These are phyloP conservation scores for Neodon shergylaensis DNA, from an alignment of 2,113 vertebrate species.

Conservation along the genomic window DNA sequence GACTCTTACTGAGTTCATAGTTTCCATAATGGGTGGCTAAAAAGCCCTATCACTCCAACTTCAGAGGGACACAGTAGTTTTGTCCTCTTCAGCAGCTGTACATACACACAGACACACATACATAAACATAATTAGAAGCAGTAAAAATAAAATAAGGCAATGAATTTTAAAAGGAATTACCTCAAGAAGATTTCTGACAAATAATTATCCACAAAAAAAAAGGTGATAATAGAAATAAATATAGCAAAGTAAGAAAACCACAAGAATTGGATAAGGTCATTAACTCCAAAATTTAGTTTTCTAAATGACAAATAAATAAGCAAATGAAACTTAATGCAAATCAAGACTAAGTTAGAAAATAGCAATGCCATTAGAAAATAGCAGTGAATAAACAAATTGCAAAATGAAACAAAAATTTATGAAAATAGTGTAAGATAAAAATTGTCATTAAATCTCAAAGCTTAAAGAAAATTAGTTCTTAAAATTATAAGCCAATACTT, in stretches of 20 bases:
- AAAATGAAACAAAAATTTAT: not conserved
- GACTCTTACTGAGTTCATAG: not conserved
- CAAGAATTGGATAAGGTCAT: not conserved
- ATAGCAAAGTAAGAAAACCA: not conserved
- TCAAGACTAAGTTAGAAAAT: not conserved
- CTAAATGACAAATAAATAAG: not conserved
- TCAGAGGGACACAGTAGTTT: not conserved
- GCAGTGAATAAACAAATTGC: not conserved
- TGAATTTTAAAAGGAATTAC: not conserved
- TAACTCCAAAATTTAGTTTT: not conserved
- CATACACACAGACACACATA: not conserved
- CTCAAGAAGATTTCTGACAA: slow-evolving; percentile 2
- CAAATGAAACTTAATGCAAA: not conserved
- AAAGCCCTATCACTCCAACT: not conserved
- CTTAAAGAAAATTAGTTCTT: not conserved
- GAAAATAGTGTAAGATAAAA: not conserved
- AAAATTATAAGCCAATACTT: not conserved
- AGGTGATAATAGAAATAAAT: not conserved
- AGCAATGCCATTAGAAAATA: not conserved
- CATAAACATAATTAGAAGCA: not conserved
- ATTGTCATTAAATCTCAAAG: not conserved
- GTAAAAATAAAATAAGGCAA: not conserved
- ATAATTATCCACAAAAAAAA: not conserved
- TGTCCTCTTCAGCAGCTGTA: not conserved
- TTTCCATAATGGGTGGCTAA: not conserved